Percentiles rank a stretch among this genome's conserved stretches.
These are phyloP conservation scores for Coelogynopora nodosa DNA, from an alignment of 2,888 invertebrate genomes.

Conservation along the genomic window DNA sequence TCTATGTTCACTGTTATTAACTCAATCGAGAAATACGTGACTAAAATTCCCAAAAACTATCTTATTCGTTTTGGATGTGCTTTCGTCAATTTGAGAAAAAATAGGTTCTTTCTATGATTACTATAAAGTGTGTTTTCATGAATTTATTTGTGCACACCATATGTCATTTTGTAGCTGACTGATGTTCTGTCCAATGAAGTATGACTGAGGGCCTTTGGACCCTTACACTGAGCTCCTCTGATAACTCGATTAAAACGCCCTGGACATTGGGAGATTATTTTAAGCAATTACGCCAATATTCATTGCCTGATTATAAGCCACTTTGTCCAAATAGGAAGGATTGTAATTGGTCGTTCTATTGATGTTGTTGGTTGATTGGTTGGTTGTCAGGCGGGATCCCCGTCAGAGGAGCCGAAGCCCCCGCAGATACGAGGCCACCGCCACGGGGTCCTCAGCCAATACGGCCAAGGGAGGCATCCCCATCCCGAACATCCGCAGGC, in stretches of 20 bases:
- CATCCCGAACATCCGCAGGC: too few relatives aligned
- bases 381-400: too few relatives aligned
- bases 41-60: background rate
- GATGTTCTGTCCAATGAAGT: background rate
- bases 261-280: background rate
- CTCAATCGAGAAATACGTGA: background rate
- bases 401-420: too few relatives aligned
- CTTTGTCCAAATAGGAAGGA: background rate
- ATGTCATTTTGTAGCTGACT: background rate
- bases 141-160: background rate
- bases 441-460: too few relatives aligned
- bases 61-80: background rate
- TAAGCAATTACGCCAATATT: background rate
- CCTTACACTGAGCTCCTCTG: background rate
- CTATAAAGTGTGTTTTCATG: background rate
- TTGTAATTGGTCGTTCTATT: background rate
- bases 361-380: too few relatives aligned
- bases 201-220: background rate
- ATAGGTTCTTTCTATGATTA: too few relatives aligned
- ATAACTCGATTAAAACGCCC: background rate
- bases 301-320: background rate
- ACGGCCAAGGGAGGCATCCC: too few relatives aligned
- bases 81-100: too few relatives aligned
- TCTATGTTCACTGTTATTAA: background rate
- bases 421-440: too few relatives aligned